Conservation (phyloP, 2,797 vertebrate species). For the Gambelia wislizenii region DNA sequence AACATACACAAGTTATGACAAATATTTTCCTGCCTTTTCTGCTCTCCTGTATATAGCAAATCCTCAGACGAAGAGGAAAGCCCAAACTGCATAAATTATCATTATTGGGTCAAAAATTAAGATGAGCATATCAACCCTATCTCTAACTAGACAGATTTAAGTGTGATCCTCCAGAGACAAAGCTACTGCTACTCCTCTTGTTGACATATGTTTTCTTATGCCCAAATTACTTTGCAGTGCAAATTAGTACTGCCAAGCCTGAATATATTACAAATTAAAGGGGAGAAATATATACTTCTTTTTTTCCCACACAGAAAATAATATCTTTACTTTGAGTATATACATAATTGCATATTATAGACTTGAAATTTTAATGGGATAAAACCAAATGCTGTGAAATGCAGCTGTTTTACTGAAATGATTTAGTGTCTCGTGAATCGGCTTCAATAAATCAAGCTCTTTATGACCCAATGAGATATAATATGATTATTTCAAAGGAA, state of each 20-base stretch:
- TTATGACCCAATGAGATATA: constrained; percentile 21
- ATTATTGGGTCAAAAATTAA: constrained; percentile 27
- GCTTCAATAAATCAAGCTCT: constrained; percentile 45
- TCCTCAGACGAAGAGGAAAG: constrained; percentile 1
- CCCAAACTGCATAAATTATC: not conserved
- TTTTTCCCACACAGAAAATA: constrained; percentile 46
- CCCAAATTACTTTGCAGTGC: constrained; percentile 55
- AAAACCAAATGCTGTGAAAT: constrained; percentile 43
- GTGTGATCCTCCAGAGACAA: constrained; percentile 43
- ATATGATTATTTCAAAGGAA: constrained; percentile 30
- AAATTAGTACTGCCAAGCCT: constrained; percentile 58
- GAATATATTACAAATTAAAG: constrained; percentile 71
- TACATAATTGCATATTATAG: constrained; percentile 48
- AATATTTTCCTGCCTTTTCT: constrained; percentile 1
- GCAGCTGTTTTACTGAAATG: constrained; percentile 45
- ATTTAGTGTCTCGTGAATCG: constrained; percentile 10
- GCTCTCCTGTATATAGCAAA: not conserved
- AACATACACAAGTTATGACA: not conserved
- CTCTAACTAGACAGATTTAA: constrained; percentile 50
- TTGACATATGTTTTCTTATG: constrained; percentile 47
- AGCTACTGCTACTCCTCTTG: constrained; percentile 38
- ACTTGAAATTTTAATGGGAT: constrained; percentile 47
- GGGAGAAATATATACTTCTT: constrained; percentile 46
- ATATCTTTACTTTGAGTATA: constrained; percentile 53
- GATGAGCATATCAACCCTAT: constrained; percentile 32